Evolutionary conservation across 2,797 vertebrate genomes (phyloP).

Genomic region (Nannoperca obscura): DNA sequence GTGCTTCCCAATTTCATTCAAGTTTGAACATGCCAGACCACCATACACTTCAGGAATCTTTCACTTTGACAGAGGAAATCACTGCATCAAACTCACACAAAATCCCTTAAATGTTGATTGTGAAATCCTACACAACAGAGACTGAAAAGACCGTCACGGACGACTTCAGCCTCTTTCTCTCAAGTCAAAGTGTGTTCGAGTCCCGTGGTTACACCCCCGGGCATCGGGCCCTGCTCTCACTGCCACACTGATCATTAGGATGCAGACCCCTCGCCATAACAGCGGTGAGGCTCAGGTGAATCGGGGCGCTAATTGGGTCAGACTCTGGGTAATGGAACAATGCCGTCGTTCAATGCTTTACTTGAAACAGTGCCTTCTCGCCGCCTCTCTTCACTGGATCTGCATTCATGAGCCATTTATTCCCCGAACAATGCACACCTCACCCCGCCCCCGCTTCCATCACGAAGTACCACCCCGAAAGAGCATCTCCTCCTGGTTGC

Average conservation of each 20-base stretch:
- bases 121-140: not conserved
- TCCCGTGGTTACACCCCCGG: conserved; percentile 4
- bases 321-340: conserved; percentile 37
- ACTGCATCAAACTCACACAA: not conserved
- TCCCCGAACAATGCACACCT: conserved; percentile 67
- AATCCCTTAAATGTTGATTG: not conserved
- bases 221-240: not conserved
- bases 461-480: conserved; percentile 69
- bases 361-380: conserved; percentile 32
- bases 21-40: not conserved
- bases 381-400: conserved; percentile 1
- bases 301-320: conserved; percentile 14
- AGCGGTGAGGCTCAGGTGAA: conserved; percentile 38
- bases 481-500: conserved; percentile 78
- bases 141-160: conserved; percentile 23
- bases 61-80: not conserved
- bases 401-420: conserved; percentile 48
- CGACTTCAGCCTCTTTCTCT: conserved; percentile 21
- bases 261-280: conserved; percentile 11
- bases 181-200: conserved; percentile 13
- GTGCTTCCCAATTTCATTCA: not conserved
- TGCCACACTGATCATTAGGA: conserved; percentile 26
- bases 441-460: conserved; percentile 58
- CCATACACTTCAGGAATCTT: not conserved
- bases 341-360: not conserved